phyloP scores from a whole-genome alignment of 2,888 invertebrate genomes.

The Sycophila texana region DNA sequence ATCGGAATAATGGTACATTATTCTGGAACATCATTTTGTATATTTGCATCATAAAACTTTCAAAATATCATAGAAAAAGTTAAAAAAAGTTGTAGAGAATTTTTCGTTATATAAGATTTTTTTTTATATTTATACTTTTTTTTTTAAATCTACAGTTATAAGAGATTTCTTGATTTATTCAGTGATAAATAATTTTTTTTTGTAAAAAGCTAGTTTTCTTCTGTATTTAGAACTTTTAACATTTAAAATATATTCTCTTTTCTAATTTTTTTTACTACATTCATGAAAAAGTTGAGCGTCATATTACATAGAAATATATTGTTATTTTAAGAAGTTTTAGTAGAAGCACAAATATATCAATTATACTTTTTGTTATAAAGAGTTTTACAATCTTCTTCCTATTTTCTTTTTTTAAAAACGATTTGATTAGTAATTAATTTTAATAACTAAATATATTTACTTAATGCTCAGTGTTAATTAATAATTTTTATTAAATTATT shows the following conservation, averaged over 20 bases:
- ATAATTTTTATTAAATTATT: no score
- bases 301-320: conserved; percentile 18
- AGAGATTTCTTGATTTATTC: conserved; percentile 18
- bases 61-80: conserved; percentile 49
- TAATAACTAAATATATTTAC: no score
- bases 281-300: conserved; percentile 1
- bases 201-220: conserved; percentile 33
- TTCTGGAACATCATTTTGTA: conserved; percentile 32
- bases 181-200: conserved; percentile 13
- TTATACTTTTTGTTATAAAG: no score
- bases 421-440: no score
- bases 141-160: conserved; percentile 19
- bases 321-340: not conserved
- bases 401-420: no score
- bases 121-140: not conserved
- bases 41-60: conserved; percentile 44
- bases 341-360: no score
- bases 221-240: conserved; percentile 9
- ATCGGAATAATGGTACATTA: not conserved
- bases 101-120: conserved; percentile 18
- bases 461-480: no score
- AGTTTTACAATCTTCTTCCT: no score
- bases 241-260: conserved; percentile 14
- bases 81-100: conserved; percentile 47
- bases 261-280: not conserved